Percentiles rank a stretch among this genome's conserved stretches.
phyloP scores from a whole-genome alignment of 2,888 invertebrate species.

The Xylota segnis region DNA sequence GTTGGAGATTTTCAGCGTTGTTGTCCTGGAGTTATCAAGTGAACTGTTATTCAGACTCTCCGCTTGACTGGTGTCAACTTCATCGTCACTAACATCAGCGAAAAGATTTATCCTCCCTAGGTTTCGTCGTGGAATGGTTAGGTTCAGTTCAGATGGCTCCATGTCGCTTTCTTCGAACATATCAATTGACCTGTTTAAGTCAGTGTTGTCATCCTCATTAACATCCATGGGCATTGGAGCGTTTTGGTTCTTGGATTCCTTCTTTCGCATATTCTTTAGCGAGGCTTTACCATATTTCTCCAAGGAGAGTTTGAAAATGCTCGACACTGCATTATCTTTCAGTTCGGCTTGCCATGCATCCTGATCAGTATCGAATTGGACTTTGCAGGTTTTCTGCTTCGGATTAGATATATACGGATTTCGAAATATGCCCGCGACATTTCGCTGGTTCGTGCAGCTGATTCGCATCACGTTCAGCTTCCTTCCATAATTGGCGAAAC shows the following conservation, averaged over 20 bases:
- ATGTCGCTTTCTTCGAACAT: constrained; percentile 80
- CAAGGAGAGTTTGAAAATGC: constrained; percentile 35
- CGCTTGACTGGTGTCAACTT: constrained; percentile 24
- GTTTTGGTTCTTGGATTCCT: background rate
- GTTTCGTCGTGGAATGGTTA: constrained; percentile 79
- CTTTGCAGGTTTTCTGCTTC: constrained; percentile 59
- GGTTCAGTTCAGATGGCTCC: constrained; percentile 79
- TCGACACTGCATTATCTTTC: constrained; percentile 34
- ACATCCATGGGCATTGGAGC: background rate
- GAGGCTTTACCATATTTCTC: constrained; percentile 1
- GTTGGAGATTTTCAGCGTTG: constrained; percentile 80
- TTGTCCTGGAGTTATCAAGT: background rate
- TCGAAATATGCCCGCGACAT: constrained; percentile 79
- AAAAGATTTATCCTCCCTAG: constrained; percentile 78
- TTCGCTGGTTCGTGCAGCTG: constrained; percentile 75
- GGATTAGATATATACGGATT: constrained; percentile 4
- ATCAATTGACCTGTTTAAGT: constrained; percentile 78
- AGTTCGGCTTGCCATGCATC: constrained; percentile 79
- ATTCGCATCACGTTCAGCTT: constrained; percentile 78
- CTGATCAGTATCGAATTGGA: constrained; percentile 78
- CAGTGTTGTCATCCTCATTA: background rate
- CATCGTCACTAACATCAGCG: constrained; percentile 78
- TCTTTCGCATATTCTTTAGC: background rate
- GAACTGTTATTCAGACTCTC: constrained; percentile 1
- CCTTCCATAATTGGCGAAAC: constrained; percentile 74